These are phyloP conservation scores for Melanocharis versteri DNA, from an alignment of 2,113 vertebrate species.

Conservation along the genomic window DNA sequence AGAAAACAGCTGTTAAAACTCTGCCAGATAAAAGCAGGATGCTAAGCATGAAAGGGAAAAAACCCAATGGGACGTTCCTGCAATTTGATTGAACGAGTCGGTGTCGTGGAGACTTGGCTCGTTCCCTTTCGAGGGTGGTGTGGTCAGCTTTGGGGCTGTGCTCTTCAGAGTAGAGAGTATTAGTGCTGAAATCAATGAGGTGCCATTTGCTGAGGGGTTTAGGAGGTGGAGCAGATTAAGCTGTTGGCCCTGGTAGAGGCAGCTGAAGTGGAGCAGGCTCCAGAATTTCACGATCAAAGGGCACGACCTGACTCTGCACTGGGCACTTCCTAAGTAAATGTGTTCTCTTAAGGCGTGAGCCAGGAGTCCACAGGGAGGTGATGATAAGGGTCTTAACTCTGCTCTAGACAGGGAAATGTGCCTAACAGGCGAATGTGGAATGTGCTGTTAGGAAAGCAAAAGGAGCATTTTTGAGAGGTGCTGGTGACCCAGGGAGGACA, in stretches of 20 bases:
- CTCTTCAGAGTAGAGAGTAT: not conserved
- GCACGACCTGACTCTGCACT: accelerated
- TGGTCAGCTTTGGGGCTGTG: not conserved
- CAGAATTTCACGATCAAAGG: not conserved
- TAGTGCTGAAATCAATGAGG: not conserved
- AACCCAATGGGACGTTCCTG: not conserved
- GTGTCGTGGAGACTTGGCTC: not conserved
- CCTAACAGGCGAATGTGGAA: not conserved
- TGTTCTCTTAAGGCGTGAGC: not conserved
- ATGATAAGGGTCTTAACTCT: not conserved
- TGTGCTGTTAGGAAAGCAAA: not conserved
- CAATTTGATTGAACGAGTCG: not conserved
- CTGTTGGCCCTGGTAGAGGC: not conserved
- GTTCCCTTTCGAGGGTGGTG: accelerated
- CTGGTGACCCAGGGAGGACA: not conserved
- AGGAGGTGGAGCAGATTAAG: not conserved
- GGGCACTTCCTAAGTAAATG: not conserved
- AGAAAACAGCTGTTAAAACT: not conserved
- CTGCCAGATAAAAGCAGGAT: not conserved
- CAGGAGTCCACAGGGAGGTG: not conserved
- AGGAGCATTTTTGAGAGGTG: not conserved
- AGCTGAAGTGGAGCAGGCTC: not conserved
- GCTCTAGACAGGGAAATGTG: not conserved
- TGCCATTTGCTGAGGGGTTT: not conserved
- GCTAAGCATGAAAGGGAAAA: not conserved